Conservation (phyloP, 2,113 vertebrate species). For the Kryptolebias marmoratus region DNA sequence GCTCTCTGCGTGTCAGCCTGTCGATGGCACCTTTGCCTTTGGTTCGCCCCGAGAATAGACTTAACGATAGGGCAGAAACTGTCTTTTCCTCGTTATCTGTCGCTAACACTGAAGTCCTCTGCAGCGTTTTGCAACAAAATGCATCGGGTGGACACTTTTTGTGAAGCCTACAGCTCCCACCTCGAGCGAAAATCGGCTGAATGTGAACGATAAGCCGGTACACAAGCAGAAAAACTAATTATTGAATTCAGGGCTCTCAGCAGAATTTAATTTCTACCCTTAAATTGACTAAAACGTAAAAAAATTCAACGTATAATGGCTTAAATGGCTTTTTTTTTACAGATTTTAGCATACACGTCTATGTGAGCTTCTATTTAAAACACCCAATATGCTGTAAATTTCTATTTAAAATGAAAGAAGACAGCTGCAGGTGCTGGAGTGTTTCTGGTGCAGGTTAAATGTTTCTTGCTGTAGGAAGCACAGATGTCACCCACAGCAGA, state of each 20-base stretch:
- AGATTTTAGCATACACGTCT: not conserved
- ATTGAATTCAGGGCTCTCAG: not conserved
- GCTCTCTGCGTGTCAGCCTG: constrained; percentile 27
- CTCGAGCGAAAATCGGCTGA: constrained; percentile 12
- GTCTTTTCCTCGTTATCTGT: not conserved
- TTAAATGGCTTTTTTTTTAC: constrained; percentile 6
- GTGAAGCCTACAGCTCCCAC: constrained; percentile 20
- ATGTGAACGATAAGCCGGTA: not conserved
- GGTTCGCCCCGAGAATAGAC: not conserved
- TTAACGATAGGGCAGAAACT: not conserved
- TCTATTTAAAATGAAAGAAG: not conserved
- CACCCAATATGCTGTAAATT: not conserved
- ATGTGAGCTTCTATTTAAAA: constrained; percentile 14
- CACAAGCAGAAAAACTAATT: not conserved
- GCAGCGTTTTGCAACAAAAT: constrained; percentile 16
- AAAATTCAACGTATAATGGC: not conserved
- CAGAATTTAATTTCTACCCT: constrained; percentile 5
- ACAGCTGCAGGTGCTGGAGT: constrained; percentile 1
- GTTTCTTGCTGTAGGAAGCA: constrained; percentile 13
- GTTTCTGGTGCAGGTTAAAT: constrained; percentile 6
- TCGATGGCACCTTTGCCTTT: constrained; percentile 5
- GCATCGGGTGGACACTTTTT: constrained; percentile 4
- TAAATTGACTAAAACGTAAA: not conserved
- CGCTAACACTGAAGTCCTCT: not conserved
- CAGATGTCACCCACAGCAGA: constrained; percentile 22